A percentile compares a stretch with the other conserved stretches of the same genome.
These are phyloP conservation scores for Alligator sinensis DNA, from an alignment of 2,113 vertebrate species.

Conservation along the genomic window DNA sequence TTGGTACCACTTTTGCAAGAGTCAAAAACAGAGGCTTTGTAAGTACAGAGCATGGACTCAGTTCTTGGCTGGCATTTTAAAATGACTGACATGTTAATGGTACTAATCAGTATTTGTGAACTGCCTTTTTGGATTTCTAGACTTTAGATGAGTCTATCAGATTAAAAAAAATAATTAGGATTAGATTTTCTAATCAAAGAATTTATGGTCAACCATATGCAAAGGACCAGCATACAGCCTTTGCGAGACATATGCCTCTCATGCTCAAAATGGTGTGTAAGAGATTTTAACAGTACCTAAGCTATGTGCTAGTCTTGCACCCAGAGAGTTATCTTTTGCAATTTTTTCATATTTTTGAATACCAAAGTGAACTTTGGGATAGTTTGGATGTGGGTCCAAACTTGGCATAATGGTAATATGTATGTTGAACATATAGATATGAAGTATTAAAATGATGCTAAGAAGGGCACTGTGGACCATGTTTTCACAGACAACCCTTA, in stretches of 20 bases:
- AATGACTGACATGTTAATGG: background rate
- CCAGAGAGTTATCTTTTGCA: background rate
- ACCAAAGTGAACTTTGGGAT: background rate
- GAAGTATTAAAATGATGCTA: background rate
- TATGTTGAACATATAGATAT: background rate
- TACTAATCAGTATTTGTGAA: background rate
- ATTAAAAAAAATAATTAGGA: background rate
- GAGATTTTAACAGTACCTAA: background rate
- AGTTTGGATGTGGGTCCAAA: background rate
- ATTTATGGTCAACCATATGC: background rate
- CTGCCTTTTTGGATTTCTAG: background rate
- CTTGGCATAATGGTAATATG: background rate
- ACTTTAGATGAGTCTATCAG: background rate
- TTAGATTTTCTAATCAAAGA: background rate
- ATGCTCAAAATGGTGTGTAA: background rate
- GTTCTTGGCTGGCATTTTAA: background rate
- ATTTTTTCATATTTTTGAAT: accelerated
- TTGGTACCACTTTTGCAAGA: background rate
- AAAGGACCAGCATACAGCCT: background rate
- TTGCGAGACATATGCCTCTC: accelerated
- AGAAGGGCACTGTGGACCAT: background rate
- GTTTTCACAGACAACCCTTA: background rate
- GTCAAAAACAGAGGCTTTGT: accelerated
- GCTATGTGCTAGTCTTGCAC: background rate
- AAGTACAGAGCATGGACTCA: background rate